Evolutionary conservation across 2,113 vertebrate genomes (phyloP).

Genomic region (Syngnathus scovelli): DNA sequence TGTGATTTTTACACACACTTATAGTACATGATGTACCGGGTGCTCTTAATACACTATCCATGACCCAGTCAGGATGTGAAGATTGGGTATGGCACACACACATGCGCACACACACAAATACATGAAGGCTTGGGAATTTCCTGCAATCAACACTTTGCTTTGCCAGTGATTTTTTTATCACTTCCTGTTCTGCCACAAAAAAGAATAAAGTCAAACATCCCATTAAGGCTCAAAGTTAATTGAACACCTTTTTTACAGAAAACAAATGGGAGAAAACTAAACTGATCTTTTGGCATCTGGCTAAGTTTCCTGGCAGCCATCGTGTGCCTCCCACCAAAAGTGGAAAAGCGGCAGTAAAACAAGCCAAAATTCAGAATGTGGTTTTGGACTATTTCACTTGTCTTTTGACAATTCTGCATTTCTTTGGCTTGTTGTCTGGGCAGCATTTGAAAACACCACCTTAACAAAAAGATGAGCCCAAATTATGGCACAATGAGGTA

Average conservation of each 20-base stretch:
- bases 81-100: conserved; percentile 15
- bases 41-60: conserved; percentile 50
- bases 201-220: conserved; percentile 1
- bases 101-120: conserved; percentile 11
- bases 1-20: conserved; percentile 48
- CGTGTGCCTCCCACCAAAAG: neutral
- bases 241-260: conserved; percentile 4
- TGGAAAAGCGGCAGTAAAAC: neutral
- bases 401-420: neutral
- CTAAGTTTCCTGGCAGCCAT: neutral
- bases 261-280: neutral
- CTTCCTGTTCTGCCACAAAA: conserved; percentile 5
- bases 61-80: conserved; percentile 55
- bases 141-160: conserved; percentile 11
- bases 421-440: neutral
- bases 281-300: neutral
- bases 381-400: neutral
- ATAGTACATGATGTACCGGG: conserved; percentile 29
- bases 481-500: neutral
- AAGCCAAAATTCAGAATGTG: neutral
- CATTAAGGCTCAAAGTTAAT: conserved; percentile 2
- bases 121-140: neutral
- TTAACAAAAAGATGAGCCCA: neutral
- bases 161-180: conserved; percentile 3
- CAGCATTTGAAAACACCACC: neutral